Evolutionary conservation across 2,113 vertebrate species (phyloP), one percentile per base, ranked within the genome.

Genomic region (Toxotes chatareus): DNA sequence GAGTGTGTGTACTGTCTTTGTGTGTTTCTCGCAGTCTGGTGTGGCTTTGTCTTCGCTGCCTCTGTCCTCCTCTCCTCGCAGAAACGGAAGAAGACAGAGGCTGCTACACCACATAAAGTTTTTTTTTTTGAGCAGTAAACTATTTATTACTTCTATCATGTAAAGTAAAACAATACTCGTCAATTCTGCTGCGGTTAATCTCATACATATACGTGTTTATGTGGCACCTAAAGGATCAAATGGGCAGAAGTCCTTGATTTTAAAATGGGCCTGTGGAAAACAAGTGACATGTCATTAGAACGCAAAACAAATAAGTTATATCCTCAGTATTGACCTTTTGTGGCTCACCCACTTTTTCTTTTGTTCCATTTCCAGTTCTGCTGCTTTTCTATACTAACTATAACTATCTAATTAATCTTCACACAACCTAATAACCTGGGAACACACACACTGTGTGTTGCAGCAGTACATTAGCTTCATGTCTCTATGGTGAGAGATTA

Each of bases 41-140:
- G 62, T 55, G 51, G 13, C 46, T 80, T 65, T 79, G 59, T 82
- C 21, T 57, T 47, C 55, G 49, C 27, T 67, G 21, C 32, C 19
- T 2, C 31, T 11, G 6, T n/a, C 59, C 46, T 12, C 17, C 32
- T 79, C 6, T 16, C 21, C n/a, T n/a, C 27, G 14, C 11, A 5
- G 38, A 23, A 31, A 23, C 4, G 21, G 51, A 11, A 16, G 14
- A 46, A 49, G 42, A 6, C 46, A 36, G 23, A 13, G 55, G 3
- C 55, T 13, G 12, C 31, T 19, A 36, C n/a, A 38, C 21, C 5
- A 10, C 7, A 56, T 3, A 6, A 38, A 34, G 27, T 27, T 27
- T 27, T 57, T 2, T 56, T 34, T 53, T 46, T 21, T 34, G 27
- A 21, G n/a, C 16, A 51, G 4, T 53, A 10, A 53, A 55, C 61